Percentiles rank a stretch among this genome's conserved stretches.
Evolutionary conservation across 2,797 vertebrate genomes (phyloP).

Genomic region (Macropus fuliginosus): DNA sequence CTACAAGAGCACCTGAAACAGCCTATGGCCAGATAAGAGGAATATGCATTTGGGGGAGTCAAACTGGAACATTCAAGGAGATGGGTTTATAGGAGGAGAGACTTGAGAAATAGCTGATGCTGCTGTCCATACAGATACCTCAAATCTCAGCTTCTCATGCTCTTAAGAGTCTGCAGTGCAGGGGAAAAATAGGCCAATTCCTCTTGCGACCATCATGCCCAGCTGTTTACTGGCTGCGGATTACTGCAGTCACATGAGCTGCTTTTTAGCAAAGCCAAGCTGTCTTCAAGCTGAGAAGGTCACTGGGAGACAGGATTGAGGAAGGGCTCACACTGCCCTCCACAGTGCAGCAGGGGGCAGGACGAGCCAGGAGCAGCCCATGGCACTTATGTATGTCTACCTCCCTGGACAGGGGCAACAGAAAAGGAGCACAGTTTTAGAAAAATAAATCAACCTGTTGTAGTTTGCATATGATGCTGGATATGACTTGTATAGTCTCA

Average conservation of each 20-base stretch:
- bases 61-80: neutral
- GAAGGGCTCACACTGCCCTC: constrained; percentile 44
- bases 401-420: neutral
- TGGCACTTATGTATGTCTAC: neutral
- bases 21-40: neutral
- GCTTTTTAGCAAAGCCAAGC: constrained; percentile 87
- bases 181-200: constrained; percentile 89
- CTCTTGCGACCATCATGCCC: constrained; percentile 82
- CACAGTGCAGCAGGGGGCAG: neutral
- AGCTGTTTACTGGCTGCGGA: constrained; percentile 87
- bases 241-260: constrained; percentile 88
- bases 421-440: too few species aligned
- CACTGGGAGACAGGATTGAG: constrained; percentile 78
- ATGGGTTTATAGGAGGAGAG: neutral
- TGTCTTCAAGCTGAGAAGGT: constrained; percentile 88
- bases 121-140: neutral
- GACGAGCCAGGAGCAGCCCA: constrained; percentile 2
- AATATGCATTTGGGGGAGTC: neutral
- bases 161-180: constrained; percentile 66
- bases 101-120: neutral
- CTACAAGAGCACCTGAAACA: neutral
- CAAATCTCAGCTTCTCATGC: neutral
- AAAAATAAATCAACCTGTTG: neutral
- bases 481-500: too few species aligned
- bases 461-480: too few species aligned